phyloP scores from a whole-genome alignment of 2,113 vertebrate species.

The Rhinopomastus cyanomelas region DNA sequence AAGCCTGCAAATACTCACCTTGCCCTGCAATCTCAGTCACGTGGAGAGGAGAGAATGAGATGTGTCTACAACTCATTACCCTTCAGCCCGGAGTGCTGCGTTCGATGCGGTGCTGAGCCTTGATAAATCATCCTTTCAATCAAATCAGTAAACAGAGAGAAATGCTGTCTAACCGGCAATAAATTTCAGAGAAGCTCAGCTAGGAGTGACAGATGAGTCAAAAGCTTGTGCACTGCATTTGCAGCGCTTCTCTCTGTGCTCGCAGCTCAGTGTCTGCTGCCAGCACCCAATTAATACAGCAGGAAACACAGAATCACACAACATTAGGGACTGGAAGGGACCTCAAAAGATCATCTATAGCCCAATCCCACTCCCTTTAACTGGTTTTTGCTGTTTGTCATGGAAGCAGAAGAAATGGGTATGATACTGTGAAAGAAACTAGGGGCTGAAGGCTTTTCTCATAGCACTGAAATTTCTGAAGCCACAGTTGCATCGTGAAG shows the following conservation, averaged over 20 bases:
- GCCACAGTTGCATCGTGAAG: neutral
- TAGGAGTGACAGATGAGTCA: constrained; percentile 18
- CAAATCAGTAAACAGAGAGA: constrained; percentile 52
- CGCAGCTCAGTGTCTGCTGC: neutral
- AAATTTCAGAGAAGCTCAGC: constrained; percentile 34
- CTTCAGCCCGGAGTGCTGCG: neutral
- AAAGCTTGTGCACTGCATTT: neutral
- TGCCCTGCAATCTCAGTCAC: neutral
- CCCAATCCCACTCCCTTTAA: neutral
- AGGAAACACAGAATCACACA: no score
- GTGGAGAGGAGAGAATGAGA: neutral
- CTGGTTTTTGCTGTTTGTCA: neutral
- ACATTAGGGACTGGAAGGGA: no score
- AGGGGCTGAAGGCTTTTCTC: neutral
- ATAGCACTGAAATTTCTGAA: neutral
- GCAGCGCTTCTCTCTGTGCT: neutral
- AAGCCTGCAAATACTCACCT: neutral
- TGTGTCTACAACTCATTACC: constrained; percentile 46
- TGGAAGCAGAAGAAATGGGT: neutral
- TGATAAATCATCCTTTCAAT: constrained; percentile 45
- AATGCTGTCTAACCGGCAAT: constrained; percentile 30
- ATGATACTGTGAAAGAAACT: neutral
- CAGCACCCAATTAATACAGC: neutral
- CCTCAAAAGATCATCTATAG: no score
- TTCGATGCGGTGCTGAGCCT: neutral